A percentile compares a stretch with the other conserved stretches of the same genome.
Conservation (phyloP, 1,140 invertebrate genomes). For the Caenorhabditis remanei region DNA sequence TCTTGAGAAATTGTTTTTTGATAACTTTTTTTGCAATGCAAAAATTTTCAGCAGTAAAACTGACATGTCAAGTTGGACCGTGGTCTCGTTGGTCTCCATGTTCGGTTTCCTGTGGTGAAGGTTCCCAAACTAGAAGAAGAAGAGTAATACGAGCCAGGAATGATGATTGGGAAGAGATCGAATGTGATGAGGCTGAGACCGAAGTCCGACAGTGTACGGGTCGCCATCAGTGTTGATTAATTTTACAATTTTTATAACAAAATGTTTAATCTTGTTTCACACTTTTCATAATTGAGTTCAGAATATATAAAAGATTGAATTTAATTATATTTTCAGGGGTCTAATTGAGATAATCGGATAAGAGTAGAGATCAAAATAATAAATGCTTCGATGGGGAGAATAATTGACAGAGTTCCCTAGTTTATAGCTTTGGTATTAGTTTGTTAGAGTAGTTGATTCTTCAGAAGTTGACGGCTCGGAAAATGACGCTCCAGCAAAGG, state of each 20-base stretch:
- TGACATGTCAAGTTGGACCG: conserved; percentile 71
- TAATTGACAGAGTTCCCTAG: neutral
- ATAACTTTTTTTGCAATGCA: neutral
- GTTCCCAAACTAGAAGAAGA: conserved; percentile 55
- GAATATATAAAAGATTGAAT: neutral
- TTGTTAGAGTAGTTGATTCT: neutral
- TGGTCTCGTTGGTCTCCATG: conserved; percentile 76
- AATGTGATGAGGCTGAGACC: conserved; percentile 56
- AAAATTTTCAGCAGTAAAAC: conserved; percentile 41
- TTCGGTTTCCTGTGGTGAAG: conserved; percentile 70
- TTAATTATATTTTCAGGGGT: neutral
- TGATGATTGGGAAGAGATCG: conserved; percentile 52
- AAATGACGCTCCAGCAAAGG: neutral
- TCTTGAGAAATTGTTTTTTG: neutral
- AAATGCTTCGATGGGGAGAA: conserved; percentile 15
- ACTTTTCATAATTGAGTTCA: conserved; percentile 1
- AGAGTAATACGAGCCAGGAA: conserved; percentile 49
- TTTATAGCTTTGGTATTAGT: neutral
- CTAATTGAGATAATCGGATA: conserved; percentile 20
- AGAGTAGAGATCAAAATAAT: conserved; percentile 16
- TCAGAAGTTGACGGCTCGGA: conserved; percentile 7
- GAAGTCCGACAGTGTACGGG: conserved; percentile 57
- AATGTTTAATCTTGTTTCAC: neutral
- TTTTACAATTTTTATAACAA: neutral
- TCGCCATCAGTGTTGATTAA: conserved; percentile 41